Evolutionary conservation across 2,888 invertebrate species (phyloP), one percentile per base, ranked within the genome.

Genomic region (Torymus aiolomorphi): DNA sequence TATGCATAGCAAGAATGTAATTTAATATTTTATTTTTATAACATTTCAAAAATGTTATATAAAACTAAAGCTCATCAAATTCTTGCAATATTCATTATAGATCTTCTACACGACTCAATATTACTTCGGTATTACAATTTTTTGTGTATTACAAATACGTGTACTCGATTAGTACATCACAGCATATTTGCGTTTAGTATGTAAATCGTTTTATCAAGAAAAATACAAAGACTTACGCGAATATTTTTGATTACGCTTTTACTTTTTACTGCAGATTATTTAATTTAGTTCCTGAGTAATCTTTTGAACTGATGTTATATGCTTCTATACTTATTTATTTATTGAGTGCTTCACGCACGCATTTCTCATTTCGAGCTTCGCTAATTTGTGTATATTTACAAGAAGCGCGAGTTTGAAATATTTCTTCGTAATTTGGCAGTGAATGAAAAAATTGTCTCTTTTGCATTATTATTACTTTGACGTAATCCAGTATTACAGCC

Each of bases 171-270:
- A 69, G 51, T 65, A 75, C 59, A 81, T 78, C 76, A 77, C 81
- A 78, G 81, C 42, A 81, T 81, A 76, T 81, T 78, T 78, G 73
- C 54, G 18, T 42, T 77, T 75, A 75, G 74, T 71, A 77, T 63
- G 65, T 70, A 77, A 73, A 74, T 71, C 14, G 61, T 70, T 82
- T 62, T 73, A 72, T 72, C 72, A 66, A 75, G 69, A 82, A 80
- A 76, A 80, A 75, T 82, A 78, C 74, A 80, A 74, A 70, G 42
- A 73, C 62, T 20, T 69, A 66, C 67, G 67, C 54, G 62, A 56
- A 51, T 77, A 73, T 74, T 78, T 77, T 81, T 78, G 65, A 80
- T 80, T 80, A 63, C 57, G 56, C 24, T 67, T 63, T 70, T 63
- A 31, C 31, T 10, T 52, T 67, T 65, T 75, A 78, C 12, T 59